phyloP scores from a whole-genome alignment of 2,113 vertebrate species.

The Thermophis baileyi region DNA sequence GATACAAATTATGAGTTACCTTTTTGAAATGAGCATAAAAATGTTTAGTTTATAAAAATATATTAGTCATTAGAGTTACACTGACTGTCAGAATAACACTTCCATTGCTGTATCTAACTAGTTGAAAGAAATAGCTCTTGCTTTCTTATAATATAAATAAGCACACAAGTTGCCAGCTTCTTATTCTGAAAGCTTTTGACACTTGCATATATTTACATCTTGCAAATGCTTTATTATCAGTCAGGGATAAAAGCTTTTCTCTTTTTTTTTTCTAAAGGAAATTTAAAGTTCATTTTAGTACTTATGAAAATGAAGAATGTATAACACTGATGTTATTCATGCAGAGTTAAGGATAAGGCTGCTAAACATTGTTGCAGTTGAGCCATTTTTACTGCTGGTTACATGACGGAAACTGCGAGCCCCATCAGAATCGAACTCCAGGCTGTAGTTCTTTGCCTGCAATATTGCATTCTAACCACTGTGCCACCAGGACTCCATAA shows the following conservation, averaged over 20 bases:
- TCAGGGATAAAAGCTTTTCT: conserved; percentile 22
- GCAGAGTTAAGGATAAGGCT: neutral
- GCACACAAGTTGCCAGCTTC: conserved; percentile 5
- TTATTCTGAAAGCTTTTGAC: conserved; percentile 9
- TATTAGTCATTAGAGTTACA: conserved; percentile 47
- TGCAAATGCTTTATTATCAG: neutral
- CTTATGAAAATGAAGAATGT: fast-evolving
- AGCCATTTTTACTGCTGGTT: neutral
- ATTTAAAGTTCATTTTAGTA: neutral
- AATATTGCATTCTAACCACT: neutral
- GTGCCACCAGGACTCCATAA: neutral
- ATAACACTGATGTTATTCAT: fast-evolving
- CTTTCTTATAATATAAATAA: conserved; percentile 4
- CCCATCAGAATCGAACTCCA: neutral
- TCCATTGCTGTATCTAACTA: conserved; percentile 50
- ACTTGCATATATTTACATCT: conserved; percentile 1
- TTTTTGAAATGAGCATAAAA: conserved; percentile 58
- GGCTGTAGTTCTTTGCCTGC: neutral
- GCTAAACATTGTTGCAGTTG: neutral
- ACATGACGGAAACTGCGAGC: neutral
- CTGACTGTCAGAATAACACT: conserved; percentile 46
- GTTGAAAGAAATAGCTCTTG: conserved; percentile 42
- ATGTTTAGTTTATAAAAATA: conserved; percentile 27
- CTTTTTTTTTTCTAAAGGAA: neutral
- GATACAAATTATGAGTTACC: conserved; percentile 42